Evolutionary conservation across 2,113 vertebrate genomes (phyloP).

Genomic region (Elephas maximus): DNA sequence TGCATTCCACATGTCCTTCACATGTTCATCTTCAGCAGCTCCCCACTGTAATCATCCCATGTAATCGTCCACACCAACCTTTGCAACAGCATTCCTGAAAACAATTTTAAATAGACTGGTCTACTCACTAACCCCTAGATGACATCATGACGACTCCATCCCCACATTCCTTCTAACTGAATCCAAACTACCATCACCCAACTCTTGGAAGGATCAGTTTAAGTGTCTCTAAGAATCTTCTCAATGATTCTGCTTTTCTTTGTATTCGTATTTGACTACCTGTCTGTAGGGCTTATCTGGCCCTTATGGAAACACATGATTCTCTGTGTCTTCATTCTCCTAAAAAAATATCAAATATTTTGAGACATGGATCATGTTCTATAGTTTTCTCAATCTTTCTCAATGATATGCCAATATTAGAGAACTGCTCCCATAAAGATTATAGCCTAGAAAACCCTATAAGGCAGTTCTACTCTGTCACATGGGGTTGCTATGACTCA

Average conservation of each 20-base stretch:
- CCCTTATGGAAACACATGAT: background rate
- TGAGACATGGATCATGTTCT: background rate
- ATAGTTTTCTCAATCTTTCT: background rate
- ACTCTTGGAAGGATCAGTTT: background rate
- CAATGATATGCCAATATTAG: background rate
- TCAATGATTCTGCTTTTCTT: slow-evolving; percentile 34
- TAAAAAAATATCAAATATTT: background rate
- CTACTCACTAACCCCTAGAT: background rate
- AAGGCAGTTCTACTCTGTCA: background rate
- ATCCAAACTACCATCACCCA: background rate
- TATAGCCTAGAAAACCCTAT: background rate
- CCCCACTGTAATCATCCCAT: background rate
- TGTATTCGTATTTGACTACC: background rate
- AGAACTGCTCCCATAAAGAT: background rate
- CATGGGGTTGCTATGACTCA: background rate
- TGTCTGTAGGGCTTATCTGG: background rate
- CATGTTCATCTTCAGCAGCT: background rate
- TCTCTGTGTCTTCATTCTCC: background rate
- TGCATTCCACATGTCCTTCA: background rate
- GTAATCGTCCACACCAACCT: background rate
- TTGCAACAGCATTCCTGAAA: background rate
- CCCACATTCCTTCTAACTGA: background rate
- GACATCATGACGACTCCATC: background rate
- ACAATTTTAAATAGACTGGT: background rate
- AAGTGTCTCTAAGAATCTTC: slow-evolving; percentile 6